These are phyloP conservation scores for Ceyx margarethae DNA, from an alignment of 2,113 vertebrate genomes.

Conservation along the genomic window DNA sequence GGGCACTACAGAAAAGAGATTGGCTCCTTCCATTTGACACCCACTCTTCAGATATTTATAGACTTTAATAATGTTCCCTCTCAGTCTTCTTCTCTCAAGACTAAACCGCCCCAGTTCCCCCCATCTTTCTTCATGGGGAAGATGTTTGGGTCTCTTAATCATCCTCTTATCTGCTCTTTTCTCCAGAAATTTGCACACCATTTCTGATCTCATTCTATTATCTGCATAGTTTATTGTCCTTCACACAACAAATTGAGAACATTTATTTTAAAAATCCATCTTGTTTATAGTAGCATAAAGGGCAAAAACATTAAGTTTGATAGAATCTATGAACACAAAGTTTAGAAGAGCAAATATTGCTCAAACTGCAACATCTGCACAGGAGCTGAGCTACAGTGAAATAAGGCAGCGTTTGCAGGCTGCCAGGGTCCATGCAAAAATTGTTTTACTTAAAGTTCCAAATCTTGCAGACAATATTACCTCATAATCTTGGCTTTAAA, in stretches of 20 bases:
- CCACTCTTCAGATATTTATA: no score
- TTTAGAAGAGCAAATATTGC: background rate
- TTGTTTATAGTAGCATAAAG: background rate
- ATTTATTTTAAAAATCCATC: background rate
- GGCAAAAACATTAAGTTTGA: background rate
- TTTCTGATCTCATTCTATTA: background rate
- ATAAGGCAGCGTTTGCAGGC: background rate
- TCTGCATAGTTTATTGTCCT: background rate
- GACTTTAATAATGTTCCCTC: no score
- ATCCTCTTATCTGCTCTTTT: background rate
- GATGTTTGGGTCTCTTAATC: no score
- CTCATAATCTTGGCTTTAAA: background rate
- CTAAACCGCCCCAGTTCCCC: no score
- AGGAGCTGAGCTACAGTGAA: background rate
- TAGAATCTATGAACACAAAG: background rate
- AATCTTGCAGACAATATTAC: background rate
- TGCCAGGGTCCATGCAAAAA: background rate
- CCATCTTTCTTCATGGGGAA: no score
- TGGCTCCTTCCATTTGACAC: no score
- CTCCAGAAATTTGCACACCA: background rate
- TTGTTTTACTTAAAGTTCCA: background rate
- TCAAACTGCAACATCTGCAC: background rate
- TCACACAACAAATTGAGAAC: background rate
- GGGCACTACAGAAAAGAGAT: no score
- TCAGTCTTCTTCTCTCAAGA: no score